These are phyloP conservation scores for Pecten maximus DNA, from an alignment of 2,888 invertebrate species.

Conservation along the genomic window DNA sequence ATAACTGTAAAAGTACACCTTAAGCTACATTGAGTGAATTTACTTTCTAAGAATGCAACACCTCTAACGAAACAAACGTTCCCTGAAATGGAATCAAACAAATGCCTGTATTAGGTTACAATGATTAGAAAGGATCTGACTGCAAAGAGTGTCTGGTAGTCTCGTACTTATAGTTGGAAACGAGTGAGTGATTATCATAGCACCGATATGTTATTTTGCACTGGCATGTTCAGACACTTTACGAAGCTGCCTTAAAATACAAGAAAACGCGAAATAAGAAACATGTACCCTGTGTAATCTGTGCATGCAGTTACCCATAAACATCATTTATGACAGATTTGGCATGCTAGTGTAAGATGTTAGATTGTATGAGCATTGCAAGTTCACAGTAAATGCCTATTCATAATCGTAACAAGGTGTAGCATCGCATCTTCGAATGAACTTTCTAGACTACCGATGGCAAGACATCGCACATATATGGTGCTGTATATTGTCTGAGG, in stretches of 20 bases:
- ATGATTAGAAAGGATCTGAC: background rate
- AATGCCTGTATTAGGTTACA: too few relatives aligned
- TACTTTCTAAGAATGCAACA: background rate
- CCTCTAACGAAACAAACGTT: too few relatives aligned
- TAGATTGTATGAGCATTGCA: background rate
- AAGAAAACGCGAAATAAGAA: background rate
- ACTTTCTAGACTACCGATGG: background rate
- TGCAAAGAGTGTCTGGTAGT: background rate
- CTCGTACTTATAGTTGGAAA: background rate
- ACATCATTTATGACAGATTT: background rate
- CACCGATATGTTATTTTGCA: background rate
- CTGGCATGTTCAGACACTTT: conserved; percentile 10
- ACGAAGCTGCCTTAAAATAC: background rate
- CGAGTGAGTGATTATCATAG: background rate
- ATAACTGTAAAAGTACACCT: background rate
- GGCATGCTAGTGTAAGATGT: background rate
- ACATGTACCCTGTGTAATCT: background rate
- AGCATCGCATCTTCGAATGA: background rate
- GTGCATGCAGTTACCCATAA: background rate
- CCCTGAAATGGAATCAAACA: too few relatives aligned
- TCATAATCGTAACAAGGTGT: background rate
- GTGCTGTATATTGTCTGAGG: too few relatives aligned
- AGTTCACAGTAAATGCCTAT: background rate
- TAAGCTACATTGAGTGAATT: background rate
- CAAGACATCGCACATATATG: background rate